Evolutionary conservation across 2,888 invertebrate genomes (phyloP), one percentile per base, ranked within the genome.

Genomic region (Chaetogeoica ovagalla): DNA sequence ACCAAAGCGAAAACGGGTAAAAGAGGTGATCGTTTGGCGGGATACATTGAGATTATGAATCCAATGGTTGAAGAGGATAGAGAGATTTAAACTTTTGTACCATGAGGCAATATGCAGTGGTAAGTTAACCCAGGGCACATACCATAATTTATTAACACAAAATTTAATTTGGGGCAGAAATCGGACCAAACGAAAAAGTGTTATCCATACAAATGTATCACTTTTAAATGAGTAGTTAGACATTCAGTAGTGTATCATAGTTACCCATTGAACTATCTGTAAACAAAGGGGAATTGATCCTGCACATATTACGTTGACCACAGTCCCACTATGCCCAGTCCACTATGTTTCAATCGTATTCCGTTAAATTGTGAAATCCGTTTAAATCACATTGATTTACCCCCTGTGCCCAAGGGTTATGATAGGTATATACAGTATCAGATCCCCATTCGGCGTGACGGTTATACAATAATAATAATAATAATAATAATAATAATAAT

Each of bases 401-500:
- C 23, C 62, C 60, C 30, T 48, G 37, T 19, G 63, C 21, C 13
- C 15, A 63, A 30, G 37, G 55, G 62, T 73, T 21, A 13, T 2
- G 15, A 9, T 43, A 9, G 30, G n/a, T n/a, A n/a, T 23, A 48
- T n/a, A 37, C 17, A 11, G 63, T 9, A 55, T 55, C 19, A 43
- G 30, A 6, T 63, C 17, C 52, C 30, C 1, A n/a, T 21, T 55
- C 52, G 37, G 15, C 63, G 11, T 37, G 52, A n/a, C 55, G 30
- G 60, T 62, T 39, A 48, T 55, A n/a, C 19, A n/a, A 39, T 7
- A 13, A 62, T 62, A 73, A 73, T 62, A 73, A 62, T 73, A 73
- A 73, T 62, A 73, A 62, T 73, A 73, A 73, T 62, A 73, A 62
- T 73, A 73, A 73, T 62, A 73, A 62, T 73, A 73, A 73, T 62